These are phyloP conservation scores for Lathronympha strigana DNA, from an alignment of 2,888 invertebrate species.

Conservation along the genomic window DNA sequence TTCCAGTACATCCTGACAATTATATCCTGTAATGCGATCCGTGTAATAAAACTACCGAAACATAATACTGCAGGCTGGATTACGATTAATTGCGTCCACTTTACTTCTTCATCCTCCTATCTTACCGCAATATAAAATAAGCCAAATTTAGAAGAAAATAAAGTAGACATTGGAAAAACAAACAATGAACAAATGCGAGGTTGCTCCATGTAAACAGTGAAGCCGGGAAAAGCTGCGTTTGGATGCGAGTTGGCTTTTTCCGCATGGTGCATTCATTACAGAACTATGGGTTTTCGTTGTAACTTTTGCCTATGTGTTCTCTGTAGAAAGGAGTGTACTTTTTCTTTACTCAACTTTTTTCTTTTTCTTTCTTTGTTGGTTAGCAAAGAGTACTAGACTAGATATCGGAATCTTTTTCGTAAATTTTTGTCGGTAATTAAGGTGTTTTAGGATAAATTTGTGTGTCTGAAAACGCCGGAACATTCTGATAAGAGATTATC, in stretches of 20 bases:
- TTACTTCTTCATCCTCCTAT: conserved; percentile 7
- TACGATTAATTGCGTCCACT: conserved; percentile 52
- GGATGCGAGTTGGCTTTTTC: conserved; percentile 20
- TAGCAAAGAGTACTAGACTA: background rate
- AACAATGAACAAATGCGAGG: conserved; percentile 2
- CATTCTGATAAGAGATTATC: too few relatives aligned
- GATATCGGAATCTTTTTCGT: too few relatives aligned
- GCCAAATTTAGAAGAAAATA: background rate
- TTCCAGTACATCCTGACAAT: conserved; percentile 24
- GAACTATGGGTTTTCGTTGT: conserved; percentile 6
- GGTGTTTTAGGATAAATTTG: too few relatives aligned
- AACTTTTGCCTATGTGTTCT: background rate
- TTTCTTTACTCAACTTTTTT: background rate
- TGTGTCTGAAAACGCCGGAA: too few relatives aligned
- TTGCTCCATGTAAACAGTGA: conserved; percentile 35
- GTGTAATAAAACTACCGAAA: conserved; percentile 35
- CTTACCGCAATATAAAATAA: background rate
- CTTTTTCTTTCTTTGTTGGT: background rate
- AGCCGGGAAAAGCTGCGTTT: conserved; percentile 47
- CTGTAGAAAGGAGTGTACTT: background rate
- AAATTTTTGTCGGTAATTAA: too few relatives aligned
- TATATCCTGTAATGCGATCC: conserved; percentile 31
- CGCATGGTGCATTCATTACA: conserved; percentile 11
- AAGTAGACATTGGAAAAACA: conserved; percentile 3
- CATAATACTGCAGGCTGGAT: conserved; percentile 43